These are phyloP conservation scores for Microcaecilia unicolor DNA, from an alignment of 2,797 vertebrate genomes.

Conservation along the genomic window DNA sequence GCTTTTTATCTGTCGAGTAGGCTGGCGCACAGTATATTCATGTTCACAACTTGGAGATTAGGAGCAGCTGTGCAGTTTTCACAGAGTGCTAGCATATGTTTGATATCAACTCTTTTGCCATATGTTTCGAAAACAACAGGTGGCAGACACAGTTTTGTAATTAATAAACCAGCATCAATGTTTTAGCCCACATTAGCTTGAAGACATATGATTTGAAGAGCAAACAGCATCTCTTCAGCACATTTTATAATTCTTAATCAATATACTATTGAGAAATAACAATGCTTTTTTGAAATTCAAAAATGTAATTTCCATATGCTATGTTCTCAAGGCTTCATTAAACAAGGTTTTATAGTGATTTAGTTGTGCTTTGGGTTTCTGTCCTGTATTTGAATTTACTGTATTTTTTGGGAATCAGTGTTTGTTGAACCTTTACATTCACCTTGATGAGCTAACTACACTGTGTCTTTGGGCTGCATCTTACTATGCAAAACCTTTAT, in stretches of 20 bases:
- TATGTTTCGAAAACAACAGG: not conserved
- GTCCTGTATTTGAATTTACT: too few species aligned
- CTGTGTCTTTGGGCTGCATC: too few species aligned
- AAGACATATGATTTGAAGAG: too few species aligned
- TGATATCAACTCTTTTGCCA: not conserved
- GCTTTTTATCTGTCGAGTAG: constrained; percentile 7
- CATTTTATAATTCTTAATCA: not conserved
- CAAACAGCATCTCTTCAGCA: not conserved
- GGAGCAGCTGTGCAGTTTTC: constrained; percentile 21
- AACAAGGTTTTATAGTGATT: not conserved
- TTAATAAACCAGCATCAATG: constrained; percentile 16
- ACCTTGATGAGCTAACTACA: too few species aligned
- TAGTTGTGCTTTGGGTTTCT: not conserved
- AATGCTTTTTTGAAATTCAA: constrained; percentile 6
- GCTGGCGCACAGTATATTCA: too few species aligned
- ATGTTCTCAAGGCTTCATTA: not conserved
- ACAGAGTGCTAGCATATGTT: constrained; percentile 5
- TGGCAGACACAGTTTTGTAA: constrained; percentile 9
- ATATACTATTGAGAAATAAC: not conserved
- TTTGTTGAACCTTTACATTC: too few species aligned
- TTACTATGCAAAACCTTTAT: too few species aligned
- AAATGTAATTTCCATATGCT: not conserved
- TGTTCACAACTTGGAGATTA: not conserved
- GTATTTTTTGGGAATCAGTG: too few species aligned
- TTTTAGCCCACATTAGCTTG: constrained; percentile 9